Percentiles rank a stretch among this genome's conserved stretches.
These are phyloP conservation scores for Leucoma salicis DNA, from an alignment of 2,888 invertebrate genomes.

Conservation along the genomic window DNA sequence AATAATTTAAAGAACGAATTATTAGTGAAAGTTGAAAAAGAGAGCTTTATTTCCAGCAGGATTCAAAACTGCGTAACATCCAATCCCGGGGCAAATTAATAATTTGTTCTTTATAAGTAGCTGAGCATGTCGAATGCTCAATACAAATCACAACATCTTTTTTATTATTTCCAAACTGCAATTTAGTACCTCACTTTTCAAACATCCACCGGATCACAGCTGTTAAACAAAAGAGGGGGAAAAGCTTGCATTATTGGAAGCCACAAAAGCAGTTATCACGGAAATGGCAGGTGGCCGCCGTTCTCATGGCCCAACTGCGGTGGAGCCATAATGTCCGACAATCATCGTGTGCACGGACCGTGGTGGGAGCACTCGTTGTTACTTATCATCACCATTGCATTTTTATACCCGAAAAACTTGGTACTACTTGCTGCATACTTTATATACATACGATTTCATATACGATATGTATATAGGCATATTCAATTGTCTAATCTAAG, in stretches of 20 bases:
- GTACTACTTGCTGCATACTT: neutral
- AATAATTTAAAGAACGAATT: too few species aligned
- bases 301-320: conserved; percentile 11
- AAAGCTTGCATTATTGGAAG: conserved; percentile 11
- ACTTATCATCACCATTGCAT: conserved; percentile 8
- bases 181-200: neutral
- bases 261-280: conserved; percentile 20
- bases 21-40: too few species aligned
- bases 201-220: conserved; percentile 13
- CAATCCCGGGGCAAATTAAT: too few species aligned
- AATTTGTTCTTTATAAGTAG: too few species aligned
- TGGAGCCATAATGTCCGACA: conserved; percentile 31
- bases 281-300: conserved; percentile 30
- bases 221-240: conserved; percentile 5
- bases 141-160: too few species aligned
- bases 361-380: conserved; percentile 8
- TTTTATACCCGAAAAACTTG: conserved; percentile 5
- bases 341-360: conserved; percentile 27
- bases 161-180: neutral
- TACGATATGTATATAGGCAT: too few species aligned
- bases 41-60: too few species aligned
- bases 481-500: too few species aligned
- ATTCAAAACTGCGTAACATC: too few species aligned
- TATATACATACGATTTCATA: neutral
- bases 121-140: too few species aligned